These are phyloP conservation scores for Hypanus sabinus DNA, from an alignment of 2,113 vertebrate genomes.

Conservation along the genomic window DNA sequence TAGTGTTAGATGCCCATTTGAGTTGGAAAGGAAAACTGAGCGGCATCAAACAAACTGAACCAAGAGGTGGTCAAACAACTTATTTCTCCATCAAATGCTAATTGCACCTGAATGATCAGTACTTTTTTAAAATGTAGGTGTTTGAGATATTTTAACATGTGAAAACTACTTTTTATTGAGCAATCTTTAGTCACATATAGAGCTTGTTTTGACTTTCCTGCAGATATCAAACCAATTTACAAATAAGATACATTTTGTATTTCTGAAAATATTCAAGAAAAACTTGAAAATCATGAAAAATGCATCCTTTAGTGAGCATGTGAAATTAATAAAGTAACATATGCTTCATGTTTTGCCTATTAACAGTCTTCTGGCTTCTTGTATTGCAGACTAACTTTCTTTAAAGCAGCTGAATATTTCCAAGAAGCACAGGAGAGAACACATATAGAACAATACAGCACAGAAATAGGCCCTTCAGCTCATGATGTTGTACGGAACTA, in stretches of 20 bases:
- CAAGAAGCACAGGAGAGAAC: too few relatives aligned
- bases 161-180: neutral
- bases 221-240: neutral
- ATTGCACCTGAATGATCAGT: neutral
- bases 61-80: too few relatives aligned
- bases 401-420: too few relatives aligned
- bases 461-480: too few relatives aligned
- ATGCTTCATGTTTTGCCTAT: neutral
- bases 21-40: neutral
- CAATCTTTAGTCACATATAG: neutral
- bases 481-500: too few relatives aligned
- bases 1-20: neutral
- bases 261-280: neutral
- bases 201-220: neutral
- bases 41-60: neutral
- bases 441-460: too few relatives aligned
- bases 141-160: neutral
- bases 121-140: neutral
- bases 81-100: neutral
- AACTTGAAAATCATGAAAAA: neutral
- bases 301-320: neutral
- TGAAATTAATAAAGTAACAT: neutral
- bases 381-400: too few relatives aligned
- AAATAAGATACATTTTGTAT: neutral
- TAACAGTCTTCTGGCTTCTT: neutral